A percentile compares a stretch with the other conserved stretches of the same genome.
phyloP scores from a whole-genome alignment of 2,888 invertebrate species.

The Ramazzottius varieornatus region DNA sequence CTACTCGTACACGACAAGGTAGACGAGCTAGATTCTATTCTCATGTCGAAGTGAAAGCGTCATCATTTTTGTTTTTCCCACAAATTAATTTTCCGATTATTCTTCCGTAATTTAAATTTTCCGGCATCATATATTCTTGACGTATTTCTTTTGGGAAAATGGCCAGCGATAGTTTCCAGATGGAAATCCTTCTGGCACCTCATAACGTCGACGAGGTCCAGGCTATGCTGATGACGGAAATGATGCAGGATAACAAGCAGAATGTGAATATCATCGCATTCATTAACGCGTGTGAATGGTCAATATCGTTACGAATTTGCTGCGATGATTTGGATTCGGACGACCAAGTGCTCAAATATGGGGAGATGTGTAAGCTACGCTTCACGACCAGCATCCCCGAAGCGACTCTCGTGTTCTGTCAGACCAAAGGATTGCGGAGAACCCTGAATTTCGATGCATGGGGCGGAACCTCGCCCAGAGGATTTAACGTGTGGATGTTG shows the following conservation, averaged over 20 bases:
- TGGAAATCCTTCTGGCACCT: no score
- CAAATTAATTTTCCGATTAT: no score
- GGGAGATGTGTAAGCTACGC: background rate
- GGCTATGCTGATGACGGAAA: background rate
- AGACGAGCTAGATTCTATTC: no score
- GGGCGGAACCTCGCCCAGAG: background rate
- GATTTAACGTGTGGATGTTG: background rate
- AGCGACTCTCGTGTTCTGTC: background rate
- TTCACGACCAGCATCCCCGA: background rate
- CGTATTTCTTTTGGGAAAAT: no score
- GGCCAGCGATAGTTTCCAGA: no score
- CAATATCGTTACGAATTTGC: background rate
- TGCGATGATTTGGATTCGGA: background rate
- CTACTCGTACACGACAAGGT: no score
- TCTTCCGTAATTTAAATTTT: no score
- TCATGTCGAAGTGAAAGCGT: no score
- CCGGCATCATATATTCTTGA: no score
- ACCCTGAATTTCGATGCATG: background rate
- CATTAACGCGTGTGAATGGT: background rate
- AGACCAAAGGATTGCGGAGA: background rate
- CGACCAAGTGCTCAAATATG: background rate
- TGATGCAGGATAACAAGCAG: background rate
- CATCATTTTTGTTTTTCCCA: no score
- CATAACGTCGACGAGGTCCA: background rate
- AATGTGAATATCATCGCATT: background rate